Base-by-base conservation (phyloP, 64 coral and sea anemone genomes). In the Trachythela sp. region DNA sequence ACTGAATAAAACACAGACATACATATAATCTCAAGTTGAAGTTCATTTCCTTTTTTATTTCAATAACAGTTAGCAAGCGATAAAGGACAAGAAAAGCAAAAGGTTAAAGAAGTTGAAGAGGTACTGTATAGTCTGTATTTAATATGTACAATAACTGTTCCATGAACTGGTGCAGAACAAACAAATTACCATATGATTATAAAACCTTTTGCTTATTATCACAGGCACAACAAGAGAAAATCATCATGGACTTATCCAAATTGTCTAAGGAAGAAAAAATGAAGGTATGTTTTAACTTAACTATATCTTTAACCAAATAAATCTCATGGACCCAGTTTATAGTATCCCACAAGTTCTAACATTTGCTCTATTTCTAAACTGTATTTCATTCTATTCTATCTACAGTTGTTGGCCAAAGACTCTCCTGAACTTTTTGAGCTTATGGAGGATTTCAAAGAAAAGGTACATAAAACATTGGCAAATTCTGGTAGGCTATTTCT, bases 401-500 rank as follows among this genome's bases (percentile, higher is more conserved):
- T 72, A 43, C 40, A 98, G 95, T 91, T 98, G 49, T 59, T 98
- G 42, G 86, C 92, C 20, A 92, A 92, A 91, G 93, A 98, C 77
- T 98, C 95, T 30, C 95, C 95, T 48, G 95, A 98, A 51, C 86
- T 98, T 20, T 91, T 98, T 92, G 90, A 93, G 41, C 91, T 98
- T 22, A 32, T 98, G 54, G 87, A 98, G 70, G 93, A 98, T 41
- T 91, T 98, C 26, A 94, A 90, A 77, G 40, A 50, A 37, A 98
- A 98, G 95, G 95, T 98, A 89, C 11, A 6, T 35, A 27, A 84
- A 13, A 34, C 6, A 14, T 17, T 51, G 33, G 24, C 14, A 5
- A 58, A 64, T 0, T n/a, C n/a, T n/a, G n/a, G n/a, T n/a, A n/a
- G n/a, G n/a, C n/a, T n/a, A n/a, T n/a, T n/a, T n/a, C n/a, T n/a